Evolutionary conservation across 2,113 vertebrate species (phyloP).

Genomic region (Etia nguti): DNA sequence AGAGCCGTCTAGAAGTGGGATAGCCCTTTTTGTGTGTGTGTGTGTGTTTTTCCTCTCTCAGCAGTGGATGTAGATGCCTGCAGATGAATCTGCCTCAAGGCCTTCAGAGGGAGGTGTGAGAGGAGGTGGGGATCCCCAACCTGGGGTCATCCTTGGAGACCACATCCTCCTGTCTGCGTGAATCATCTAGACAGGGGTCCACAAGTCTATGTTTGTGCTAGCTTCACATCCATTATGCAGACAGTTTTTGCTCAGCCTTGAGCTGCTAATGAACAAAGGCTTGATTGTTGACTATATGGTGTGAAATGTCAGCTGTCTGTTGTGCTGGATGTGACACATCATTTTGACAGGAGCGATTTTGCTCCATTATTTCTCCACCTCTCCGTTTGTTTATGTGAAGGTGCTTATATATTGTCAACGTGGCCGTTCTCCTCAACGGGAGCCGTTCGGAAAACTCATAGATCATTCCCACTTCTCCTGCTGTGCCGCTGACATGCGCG

Average conservation of each 20-base stretch:
- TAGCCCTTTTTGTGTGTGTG: neutral
- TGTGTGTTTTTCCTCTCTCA: neutral
- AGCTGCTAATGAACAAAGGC: constrained; percentile 38
- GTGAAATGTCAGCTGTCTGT: constrained; percentile 57
- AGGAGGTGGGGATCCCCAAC: neutral
- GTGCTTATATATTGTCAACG: neutral
- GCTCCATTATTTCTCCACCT: neutral
- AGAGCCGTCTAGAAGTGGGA: constrained; percentile 45
- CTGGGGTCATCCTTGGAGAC: constrained; percentile 30
- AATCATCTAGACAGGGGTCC: neutral
- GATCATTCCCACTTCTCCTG: constrained; percentile 34
- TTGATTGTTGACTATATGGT: constrained; percentile 34
- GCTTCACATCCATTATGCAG: constrained; percentile 10
- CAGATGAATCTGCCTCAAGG: constrained; percentile 18
- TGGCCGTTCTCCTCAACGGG: neutral
- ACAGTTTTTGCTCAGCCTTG: neutral
- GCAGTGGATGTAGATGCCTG: constrained; percentile 25
- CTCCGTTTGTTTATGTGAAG: neutral
- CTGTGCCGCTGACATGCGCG: constrained; percentile 17
- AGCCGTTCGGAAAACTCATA: constrained; percentile 22
- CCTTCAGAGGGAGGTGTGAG: neutral
- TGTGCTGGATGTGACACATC: constrained; percentile 16
- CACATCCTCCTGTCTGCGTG: neutral
- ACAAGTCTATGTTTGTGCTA: neutral
- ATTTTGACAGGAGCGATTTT: constrained; percentile 25